A percentile compares a stretch with the other conserved stretches of the same genome.
Conservation (phyloP, 2,797 vertebrate species). For the Typhlichthys eigenmanni region DNA sequence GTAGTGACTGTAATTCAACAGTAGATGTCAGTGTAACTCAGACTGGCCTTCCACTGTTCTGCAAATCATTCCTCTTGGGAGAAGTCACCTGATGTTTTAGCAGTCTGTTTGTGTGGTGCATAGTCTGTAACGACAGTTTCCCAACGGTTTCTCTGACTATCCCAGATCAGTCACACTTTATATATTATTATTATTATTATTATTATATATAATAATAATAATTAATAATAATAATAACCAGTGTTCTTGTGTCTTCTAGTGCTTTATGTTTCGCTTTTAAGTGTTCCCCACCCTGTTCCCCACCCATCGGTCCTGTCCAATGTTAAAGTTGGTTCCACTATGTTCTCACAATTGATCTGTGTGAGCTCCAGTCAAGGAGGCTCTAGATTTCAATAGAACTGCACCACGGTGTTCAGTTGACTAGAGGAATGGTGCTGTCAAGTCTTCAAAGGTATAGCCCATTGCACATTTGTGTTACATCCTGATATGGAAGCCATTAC, state of each 20-base stretch:
- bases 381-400: not conserved
- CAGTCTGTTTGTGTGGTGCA: too few species aligned
- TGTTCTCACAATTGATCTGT: not conserved
- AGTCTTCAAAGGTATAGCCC: conserved; percentile 1
- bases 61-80: not conserved
- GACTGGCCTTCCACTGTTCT: not conserved
- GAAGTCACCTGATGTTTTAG: too few species aligned
- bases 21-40: conserved; percentile 32
- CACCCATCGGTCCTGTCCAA: not conserved
- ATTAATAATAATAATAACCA: too few species aligned
- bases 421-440: conserved; percentile 6
- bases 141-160: too few species aligned
- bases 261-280: too few species aligned
- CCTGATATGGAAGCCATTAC: conserved; percentile 19
- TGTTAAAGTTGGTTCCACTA: not conserved
- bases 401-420: conserved; percentile 12
- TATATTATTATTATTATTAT: too few species aligned
- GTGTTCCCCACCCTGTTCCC: not conserved
- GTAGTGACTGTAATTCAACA: conserved; percentile 8
- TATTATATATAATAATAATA: too few species aligned
- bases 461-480: conserved; percentile 27
- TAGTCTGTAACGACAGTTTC: too few species aligned
- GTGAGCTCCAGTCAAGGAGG: conserved; percentile 2
- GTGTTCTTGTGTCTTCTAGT: not conserved
- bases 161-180: too few species aligned